phyloP scores from a whole-genome alignment of 2,113 vertebrate species.

The Sus scrofa region T2T-Sscrofa CM000821.6:22414001-22414500 shows the following conservation, averaged over 20 bases:
- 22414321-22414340: neutral
- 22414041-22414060: constrained; percentile 91
- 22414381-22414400: neutral
- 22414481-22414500: neutral
- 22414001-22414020: constrained; percentile 90
- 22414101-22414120: constrained; percentile 90
- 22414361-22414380: neutral
- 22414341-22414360: neutral
- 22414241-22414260: neutral
- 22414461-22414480: neutral
- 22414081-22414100: constrained; percentile 88
- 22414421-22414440: neutral
- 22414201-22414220: neutral
- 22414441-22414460: neutral
- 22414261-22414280: too few relatives aligned
- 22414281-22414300: fast-evolving
- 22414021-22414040: constrained; percentile 92
- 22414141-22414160: constrained; percentile 87
- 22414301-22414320: fast-evolving
- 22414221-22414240: fast-evolving
- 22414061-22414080: constrained; percentile 90
- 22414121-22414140: constrained; percentile 88
- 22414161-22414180: constrained; percentile 59
- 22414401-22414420: neutral
- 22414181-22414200: neutral